Base-by-base conservation (phyloP, 2,888 invertebrate genomes). In the Cephus pulcher region DNA sequence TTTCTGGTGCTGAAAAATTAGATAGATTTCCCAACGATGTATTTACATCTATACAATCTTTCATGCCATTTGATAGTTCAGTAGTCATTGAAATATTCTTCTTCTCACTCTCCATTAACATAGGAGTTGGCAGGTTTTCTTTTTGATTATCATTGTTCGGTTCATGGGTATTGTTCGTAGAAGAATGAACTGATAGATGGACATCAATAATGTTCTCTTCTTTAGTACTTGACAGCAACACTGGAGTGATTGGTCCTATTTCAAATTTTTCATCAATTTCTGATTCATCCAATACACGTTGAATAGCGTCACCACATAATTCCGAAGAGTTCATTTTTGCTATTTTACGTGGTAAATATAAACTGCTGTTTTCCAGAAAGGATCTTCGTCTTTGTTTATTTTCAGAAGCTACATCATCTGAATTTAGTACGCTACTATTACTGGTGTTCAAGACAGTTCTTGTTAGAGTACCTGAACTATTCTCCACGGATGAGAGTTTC, bases 291-390 rank as follows among this genome's bases (percentile, higher is more conserved):
- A 56, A 56, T 56, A 56, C 56, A 23, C 56, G 56, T 56, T 56
- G 56, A 56, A 71, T 71, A 71, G 71, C 71, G 23, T 71, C 71
- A 71, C 71, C 34, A 23, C 71, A 71, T 71, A 34, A 71, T 71
- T 71, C 71, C 11, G 32, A 32, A 71, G 30, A 23, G 12, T 71
- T 12, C 11, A 71, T 3, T 34, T 71, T 71, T 71, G 71, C 32
- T 11, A 71, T 9, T 30, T 71, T 71, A 23, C 32, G 34, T 23
- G 71, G 71, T 30, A 71, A 30, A 71, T 30, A 34, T 32, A 34
- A 12, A 71, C 34, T 71, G 23, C 32, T 71, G 71, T 71, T 71
- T 0, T 71, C 34, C 23, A 33, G 71, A 9, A 23, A 56, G 56
- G 56, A 56, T 56, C 56, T 56, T 23, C 56, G 56, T 56, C 56